phyloP scores from a whole-genome alignment of 1,140 invertebrate species.

The Dinoponera quadriceps region DNA sequence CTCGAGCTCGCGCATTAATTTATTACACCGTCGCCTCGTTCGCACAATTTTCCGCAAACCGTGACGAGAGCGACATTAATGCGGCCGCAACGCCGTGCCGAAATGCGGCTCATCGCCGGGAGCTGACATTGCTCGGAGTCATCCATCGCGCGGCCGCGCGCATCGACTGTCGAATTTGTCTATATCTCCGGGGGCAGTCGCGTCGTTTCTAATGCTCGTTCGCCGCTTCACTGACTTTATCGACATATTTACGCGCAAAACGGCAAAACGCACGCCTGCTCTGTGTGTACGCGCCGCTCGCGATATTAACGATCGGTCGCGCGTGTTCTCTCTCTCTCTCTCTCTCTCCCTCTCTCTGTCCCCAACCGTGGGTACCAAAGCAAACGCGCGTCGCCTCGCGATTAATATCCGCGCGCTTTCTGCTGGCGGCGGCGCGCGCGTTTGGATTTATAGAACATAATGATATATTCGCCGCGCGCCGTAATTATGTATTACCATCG shows the following conservation, averaged over 20 bases:
- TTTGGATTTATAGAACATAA: slow-evolving; percentile 56
- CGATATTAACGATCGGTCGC: slow-evolving; percentile 46
- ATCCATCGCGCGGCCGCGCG: slow-evolving; percentile 11
- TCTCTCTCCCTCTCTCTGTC: too few relatives aligned
- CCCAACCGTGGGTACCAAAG: neutral
- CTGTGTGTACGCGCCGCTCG: neutral
- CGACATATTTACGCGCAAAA: slow-evolving; percentile 29
- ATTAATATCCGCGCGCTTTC: slow-evolving; percentile 55
- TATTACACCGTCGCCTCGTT: slow-evolving; percentile 15
- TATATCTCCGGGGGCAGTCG: neutral
- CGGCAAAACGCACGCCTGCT: neutral
- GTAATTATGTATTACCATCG: slow-evolving; percentile 50
- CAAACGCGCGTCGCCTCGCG: slow-evolving; percentile 33
- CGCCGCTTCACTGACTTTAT: slow-evolving; percentile 12
- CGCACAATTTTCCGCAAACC: slow-evolving; percentile 30
- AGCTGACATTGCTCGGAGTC: slow-evolving; percentile 42
- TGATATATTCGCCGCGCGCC: slow-evolving; percentile 57
- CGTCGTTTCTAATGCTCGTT: neutral
- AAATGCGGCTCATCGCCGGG: slow-evolving; percentile 34
- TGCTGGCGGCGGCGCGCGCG: slow-evolving; percentile 7
- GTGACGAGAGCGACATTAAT: slow-evolving; percentile 44
- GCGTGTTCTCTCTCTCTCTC: neutral
- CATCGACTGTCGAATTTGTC: slow-evolving; percentile 48
- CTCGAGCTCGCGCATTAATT: slow-evolving; percentile 4
- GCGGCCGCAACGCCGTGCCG: slow-evolving; percentile 23